phyloP scores from a whole-genome alignment of 2,888 invertebrate genomes.

The Oasisia sp. region DNA sequence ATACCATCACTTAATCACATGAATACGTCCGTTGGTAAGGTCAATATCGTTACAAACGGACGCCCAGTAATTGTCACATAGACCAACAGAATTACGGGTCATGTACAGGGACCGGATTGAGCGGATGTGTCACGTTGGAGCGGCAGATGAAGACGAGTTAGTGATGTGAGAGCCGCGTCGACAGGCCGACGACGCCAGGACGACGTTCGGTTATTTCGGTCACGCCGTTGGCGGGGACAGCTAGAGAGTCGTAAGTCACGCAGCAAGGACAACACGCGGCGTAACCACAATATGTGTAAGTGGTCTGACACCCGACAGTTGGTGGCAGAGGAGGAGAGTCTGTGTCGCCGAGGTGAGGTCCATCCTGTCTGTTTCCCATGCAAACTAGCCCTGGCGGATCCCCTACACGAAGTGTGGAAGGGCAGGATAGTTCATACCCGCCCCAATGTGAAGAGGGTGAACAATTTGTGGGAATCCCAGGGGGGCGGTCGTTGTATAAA shows the following conservation, averaged over 20 bases:
- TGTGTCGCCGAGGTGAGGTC: too few species aligned
- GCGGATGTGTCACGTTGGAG: background rate
- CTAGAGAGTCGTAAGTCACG: background rate
- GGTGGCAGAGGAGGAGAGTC: background rate
- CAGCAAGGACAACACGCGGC: background rate
- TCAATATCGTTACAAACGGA: background rate
- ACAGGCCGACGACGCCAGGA: background rate
- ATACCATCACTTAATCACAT: slow-evolving; percentile 6
- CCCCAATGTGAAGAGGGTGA: too few species aligned
- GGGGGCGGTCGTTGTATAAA: background rate
- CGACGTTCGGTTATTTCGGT: background rate
- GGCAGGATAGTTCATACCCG: too few species aligned
- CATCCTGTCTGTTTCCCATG: too few species aligned
- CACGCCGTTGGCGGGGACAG: background rate
- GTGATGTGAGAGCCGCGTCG: background rate
- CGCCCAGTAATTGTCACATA: background rate
- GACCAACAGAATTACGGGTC: background rate
- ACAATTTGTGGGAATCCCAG: too few species aligned
- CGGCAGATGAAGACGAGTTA: background rate
- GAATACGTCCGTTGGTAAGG: background rate
- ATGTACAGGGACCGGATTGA: background rate
- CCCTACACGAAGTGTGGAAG: too few species aligned
- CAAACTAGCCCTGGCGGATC: too few species aligned
- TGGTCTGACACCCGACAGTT: background rate
- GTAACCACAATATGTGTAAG: background rate